phyloP scores from a whole-genome alignment of 2,113 vertebrate genomes.

The Heterochromis multidens region DNA sequence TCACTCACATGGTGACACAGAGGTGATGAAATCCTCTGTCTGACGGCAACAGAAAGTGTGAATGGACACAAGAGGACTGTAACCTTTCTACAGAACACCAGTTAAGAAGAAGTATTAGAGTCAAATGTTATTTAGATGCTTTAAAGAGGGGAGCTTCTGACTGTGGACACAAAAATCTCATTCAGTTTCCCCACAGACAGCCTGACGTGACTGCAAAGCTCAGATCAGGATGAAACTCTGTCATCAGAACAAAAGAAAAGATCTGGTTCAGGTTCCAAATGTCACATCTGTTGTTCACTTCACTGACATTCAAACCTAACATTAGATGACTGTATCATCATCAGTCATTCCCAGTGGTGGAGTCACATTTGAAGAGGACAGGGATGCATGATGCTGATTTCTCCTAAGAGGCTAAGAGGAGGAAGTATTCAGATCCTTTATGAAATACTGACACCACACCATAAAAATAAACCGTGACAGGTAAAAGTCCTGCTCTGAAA shows the following conservation, averaged over 20 bases:
- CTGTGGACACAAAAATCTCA: not conserved
- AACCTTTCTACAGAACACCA: not conserved
- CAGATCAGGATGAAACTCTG: fast-evolving
- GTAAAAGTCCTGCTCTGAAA: not conserved
- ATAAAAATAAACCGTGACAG: not conserved
- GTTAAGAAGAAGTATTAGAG: not conserved
- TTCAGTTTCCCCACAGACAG: not conserved
- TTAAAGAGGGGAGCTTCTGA: not conserved
- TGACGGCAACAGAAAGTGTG: not conserved
- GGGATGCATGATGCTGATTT: fast-evolving
- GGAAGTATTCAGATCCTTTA: not conserved
- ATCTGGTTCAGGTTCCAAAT: not conserved
- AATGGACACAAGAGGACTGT: not conserved
- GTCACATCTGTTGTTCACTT: not conserved
- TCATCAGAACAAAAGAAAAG: fast-evolving
- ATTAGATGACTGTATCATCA: not conserved
- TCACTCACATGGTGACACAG: not conserved
- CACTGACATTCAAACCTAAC: not conserved
- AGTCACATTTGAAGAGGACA: fast-evolving
- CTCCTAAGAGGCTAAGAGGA: not conserved
- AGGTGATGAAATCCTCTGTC: not conserved
- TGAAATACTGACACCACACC: not conserved
- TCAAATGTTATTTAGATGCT: not conserved
- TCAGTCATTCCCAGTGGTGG: not conserved
- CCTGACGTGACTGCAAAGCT: fast-evolving